Percentiles rank a stretch among this genome's conserved stretches.
Evolutionary conservation across 2,113 vertebrate species (phyloP).

Genomic region (Platysternon megacephalum): DNA sequence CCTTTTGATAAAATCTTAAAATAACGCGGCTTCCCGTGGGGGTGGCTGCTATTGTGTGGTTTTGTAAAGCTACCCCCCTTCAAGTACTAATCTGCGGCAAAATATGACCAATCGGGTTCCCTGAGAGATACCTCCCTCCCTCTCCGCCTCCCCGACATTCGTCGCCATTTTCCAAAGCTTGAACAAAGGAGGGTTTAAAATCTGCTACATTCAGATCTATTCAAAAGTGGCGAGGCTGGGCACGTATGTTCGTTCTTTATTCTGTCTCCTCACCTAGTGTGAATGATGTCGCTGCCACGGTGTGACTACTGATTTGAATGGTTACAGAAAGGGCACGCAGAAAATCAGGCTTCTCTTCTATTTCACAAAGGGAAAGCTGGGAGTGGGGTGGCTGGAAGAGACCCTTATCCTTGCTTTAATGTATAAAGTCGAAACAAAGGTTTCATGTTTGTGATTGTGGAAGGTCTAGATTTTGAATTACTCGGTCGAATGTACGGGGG

Average conservation of each 20-base stretch:
- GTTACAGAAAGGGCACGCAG: background rate
- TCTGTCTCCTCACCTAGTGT: no score
- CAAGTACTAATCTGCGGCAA: conserved; percentile 54
- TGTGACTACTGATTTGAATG: background rate
- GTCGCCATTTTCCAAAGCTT: conserved; percentile 66
- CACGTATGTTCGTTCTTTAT: no score
- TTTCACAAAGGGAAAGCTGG: background rate
- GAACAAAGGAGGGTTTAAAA: background rate
- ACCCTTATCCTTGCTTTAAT: no score
- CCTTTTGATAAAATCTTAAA: background rate
- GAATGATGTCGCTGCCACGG: background rate
- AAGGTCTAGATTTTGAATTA: background rate
- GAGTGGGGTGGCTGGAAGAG: background rate
- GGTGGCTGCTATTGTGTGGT: background rate
- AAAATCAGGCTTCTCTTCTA: background rate
- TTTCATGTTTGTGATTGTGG: background rate
- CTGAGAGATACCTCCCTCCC: background rate
- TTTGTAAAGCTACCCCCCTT: background rate
- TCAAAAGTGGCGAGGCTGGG: background rate
- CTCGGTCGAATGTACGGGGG: no score
- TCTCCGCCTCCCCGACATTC: background rate
- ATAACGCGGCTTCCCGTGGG: background rate
- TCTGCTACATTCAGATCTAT: background rate
- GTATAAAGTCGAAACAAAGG: background rate
- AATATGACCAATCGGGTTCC: conserved; percentile 57